A percentile compares a stretch with the other conserved stretches of the same genome.
These are phyloP conservation scores for Sebastes oblongus DNA, from an alignment of 2,797 vertebrate genomes.

Conservation along the genomic window DNA sequence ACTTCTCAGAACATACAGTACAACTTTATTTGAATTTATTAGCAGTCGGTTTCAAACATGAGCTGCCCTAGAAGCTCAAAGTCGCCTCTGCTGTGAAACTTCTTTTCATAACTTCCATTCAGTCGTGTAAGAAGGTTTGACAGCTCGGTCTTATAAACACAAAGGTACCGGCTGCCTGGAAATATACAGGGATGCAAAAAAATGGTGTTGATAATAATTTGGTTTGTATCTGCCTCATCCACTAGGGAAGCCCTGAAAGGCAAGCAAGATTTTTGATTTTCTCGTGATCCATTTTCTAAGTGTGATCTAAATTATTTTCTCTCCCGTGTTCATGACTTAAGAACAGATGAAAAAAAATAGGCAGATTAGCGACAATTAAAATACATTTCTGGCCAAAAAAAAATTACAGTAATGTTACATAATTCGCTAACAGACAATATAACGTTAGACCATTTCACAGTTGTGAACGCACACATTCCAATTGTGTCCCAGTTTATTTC, in stretches of 20 bases:
- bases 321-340: too few relatives aligned
- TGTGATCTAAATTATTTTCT: too few relatives aligned
- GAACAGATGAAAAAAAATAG: too few relatives aligned
- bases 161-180: constrained; percentile 6
- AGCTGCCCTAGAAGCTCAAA: constrained; percentile 11
- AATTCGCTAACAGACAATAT: too few relatives aligned
- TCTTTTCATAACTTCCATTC: constrained; percentile 14
- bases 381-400: too few relatives aligned
- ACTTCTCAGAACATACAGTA: neutral
- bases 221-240: neutral
- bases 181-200: constrained; percentile 11
- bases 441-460: too few relatives aligned
- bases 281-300: too few relatives aligned
- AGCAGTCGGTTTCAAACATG: constrained; percentile 14
- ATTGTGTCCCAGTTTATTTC: too few relatives aligned
- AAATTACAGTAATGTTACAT: too few relatives aligned
- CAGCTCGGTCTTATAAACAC: constrained; percentile 38
- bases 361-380: rapidly evolving
- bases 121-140: constrained; percentile 27
- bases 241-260: too few relatives aligned
- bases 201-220: neutral
- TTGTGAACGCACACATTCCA: too few relatives aligned
- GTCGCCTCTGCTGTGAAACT: constrained; percentile 13
- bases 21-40: constrained; percentile 28
- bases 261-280: too few relatives aligned